Evolutionary conservation across 2,113 vertebrate genomes (phyloP).

Genomic region (Ia io): DNA sequence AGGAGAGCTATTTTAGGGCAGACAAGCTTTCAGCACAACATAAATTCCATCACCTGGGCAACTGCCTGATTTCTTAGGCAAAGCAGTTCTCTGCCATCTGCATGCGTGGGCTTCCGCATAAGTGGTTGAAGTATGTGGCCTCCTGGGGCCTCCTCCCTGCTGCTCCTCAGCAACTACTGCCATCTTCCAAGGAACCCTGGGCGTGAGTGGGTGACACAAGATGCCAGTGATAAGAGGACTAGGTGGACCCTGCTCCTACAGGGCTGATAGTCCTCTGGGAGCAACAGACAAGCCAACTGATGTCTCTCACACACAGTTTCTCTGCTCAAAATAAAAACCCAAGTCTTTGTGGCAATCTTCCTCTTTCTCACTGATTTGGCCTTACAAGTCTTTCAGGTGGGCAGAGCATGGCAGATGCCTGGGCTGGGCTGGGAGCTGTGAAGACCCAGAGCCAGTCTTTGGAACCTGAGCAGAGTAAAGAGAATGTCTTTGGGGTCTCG

Average conservation of each 20-base stretch:
- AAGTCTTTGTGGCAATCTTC: neutral
- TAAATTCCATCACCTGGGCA: constrained; percentile 69
- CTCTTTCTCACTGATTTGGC: neutral
- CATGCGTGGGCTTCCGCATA: constrained; percentile 27
- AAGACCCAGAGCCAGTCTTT: neutral
- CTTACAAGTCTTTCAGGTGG: neutral
- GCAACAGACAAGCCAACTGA: neutral
- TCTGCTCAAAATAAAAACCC: neutral
- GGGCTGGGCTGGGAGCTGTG: too few relatives aligned
- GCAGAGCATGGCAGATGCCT: neutral
- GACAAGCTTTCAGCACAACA: neutral
- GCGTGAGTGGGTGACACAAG: neutral
- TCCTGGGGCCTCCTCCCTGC: neutral
- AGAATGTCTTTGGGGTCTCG: neutral
- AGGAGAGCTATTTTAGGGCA: constrained; percentile 66
- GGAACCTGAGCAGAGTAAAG: neutral
- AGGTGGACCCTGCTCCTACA: neutral
- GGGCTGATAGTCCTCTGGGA: neutral
- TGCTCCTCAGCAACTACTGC: neutral
- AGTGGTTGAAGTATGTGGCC: neutral
- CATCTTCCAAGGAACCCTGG: neutral
- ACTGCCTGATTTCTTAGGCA: constrained; percentile 61
- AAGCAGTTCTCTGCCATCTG: constrained; percentile 54
- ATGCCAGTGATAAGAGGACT: neutral
- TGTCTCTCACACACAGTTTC: neutral